A percentile compares a stretch with the other conserved stretches of the same genome.
Conservation (phyloP, 1,140 invertebrate genomes). For the Hesperophylax magnus region DNA sequence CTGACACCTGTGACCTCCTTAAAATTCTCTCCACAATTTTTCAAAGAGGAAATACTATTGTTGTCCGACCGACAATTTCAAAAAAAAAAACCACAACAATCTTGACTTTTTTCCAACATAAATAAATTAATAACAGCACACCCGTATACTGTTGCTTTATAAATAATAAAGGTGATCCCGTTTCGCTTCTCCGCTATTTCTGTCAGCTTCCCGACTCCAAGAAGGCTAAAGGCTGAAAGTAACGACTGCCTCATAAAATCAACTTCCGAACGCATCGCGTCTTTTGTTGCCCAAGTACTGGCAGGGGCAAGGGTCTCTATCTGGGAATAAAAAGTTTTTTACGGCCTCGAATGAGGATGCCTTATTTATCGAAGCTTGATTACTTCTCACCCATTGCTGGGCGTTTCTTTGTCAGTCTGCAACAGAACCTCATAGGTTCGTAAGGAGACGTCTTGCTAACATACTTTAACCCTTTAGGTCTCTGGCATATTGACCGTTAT, state of each 20-base stretch:
- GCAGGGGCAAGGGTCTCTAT: too few species aligned
- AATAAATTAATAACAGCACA: not conserved
- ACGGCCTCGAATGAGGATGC: not conserved
- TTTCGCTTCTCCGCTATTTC: not conserved
- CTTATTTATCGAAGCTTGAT: slow-evolving; percentile 32
- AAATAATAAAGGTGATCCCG: slow-evolving; percentile 28
- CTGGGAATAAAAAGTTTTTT: slow-evolving; percentile 44
- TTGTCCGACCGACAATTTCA: too few species aligned
- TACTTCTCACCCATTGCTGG: not conserved
- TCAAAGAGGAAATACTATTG: too few species aligned
- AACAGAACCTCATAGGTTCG: too few species aligned
- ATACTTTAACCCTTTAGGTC: too few species aligned
- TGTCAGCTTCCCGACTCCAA: not conserved
- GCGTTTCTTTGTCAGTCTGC: too few species aligned
- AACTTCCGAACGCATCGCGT: slow-evolving; percentile 41
- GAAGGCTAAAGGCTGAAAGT: slow-evolving; percentile 12
- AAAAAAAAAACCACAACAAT: too few species aligned
- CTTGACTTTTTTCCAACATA: too few species aligned
- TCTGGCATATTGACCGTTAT: too few species aligned
- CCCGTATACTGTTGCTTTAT: not conserved
- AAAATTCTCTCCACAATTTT: too few species aligned
- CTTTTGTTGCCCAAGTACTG: slow-evolving; percentile 3
- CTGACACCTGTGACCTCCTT: too few species aligned
- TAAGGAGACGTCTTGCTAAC: too few species aligned
- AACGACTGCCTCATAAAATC: slow-evolving; percentile 41